Conservation (phyloP, 1,140 invertebrate genomes). For the Drosophila truncata region DNA sequence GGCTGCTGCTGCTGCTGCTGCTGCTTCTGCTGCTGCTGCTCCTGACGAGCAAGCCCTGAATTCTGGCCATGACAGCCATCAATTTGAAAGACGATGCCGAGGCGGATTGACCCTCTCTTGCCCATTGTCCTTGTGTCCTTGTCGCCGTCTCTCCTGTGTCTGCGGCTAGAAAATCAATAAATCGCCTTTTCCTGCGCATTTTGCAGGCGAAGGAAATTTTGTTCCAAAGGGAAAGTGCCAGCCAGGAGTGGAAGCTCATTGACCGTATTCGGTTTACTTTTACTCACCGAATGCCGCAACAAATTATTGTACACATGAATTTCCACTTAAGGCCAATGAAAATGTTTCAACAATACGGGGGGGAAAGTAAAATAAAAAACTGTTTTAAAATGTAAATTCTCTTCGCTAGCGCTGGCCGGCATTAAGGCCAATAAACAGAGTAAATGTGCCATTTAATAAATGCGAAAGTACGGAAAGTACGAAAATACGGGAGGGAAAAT, state of each 20-base stretch:
- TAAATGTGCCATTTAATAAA: conserved; percentile 81
- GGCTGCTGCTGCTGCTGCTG: too few relatives aligned
- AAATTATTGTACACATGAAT: conserved; percentile 84
- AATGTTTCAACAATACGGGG: conserved; percentile 82
- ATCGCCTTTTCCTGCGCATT: conserved; percentile 7
- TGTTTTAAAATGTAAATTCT: conserved; percentile 83
- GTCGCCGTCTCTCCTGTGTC: conserved; percentile 6
- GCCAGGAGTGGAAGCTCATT: conserved; percentile 65
- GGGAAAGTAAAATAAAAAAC: too few relatives aligned
- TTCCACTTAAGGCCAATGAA: conserved; percentile 84
- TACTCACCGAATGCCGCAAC: conserved; percentile 68
- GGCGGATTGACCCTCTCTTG: background rate
- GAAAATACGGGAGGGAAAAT: conserved; percentile 15
- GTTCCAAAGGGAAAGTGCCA: conserved; percentile 2
- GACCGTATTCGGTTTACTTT: conserved; percentile 66
- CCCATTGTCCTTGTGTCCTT: background rate
- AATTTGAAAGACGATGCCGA: conserved; percentile 59
- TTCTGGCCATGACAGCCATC: conserved; percentile 48
- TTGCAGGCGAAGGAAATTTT: conserved; percentile 7
- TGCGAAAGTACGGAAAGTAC: conserved; percentile 34
- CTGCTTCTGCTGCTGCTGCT: conserved; percentile 44
- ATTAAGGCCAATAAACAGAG: conserved; percentile 83
- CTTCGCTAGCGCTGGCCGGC: conserved; percentile 62
- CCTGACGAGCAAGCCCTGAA: conserved; percentile 5
- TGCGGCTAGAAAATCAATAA: conserved; percentile 66